A percentile compares a stretch with the other conserved stretches of the same genome.
phyloP scores from a whole-genome alignment of 2,113 vertebrate genomes.

The Pristiophorus japonicus region DNA sequence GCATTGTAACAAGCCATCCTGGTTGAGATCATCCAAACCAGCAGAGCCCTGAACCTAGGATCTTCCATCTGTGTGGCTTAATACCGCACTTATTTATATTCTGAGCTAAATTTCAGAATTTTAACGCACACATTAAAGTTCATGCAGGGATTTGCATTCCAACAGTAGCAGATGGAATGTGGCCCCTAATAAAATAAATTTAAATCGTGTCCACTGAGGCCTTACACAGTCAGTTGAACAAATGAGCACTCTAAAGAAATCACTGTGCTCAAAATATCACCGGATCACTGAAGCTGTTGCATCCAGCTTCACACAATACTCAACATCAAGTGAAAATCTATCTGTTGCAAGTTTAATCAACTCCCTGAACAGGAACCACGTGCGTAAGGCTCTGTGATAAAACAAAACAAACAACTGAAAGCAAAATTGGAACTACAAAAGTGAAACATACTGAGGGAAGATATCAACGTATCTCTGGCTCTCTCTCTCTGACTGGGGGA shows the following conservation, averaged over 20 bases:
- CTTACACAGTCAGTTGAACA: neutral
- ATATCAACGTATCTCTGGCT: no score
- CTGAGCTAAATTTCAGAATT: neutral
- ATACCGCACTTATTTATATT: neutral
- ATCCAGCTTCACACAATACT: neutral
- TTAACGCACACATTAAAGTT: neutral
- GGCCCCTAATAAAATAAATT: no score
- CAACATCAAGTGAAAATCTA: neutral
- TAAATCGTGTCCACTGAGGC: no score
- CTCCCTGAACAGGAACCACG: neutral
- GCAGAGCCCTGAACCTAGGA: neutral
- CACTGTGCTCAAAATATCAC: neutral
- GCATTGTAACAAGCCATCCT: neutral
- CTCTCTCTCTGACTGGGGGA: no score
- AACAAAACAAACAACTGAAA: neutral
- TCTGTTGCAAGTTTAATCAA: neutral
- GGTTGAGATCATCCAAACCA: neutral
- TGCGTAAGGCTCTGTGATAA: neutral
- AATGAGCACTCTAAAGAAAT: neutral
- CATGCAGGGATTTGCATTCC: neutral
- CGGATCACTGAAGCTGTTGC: neutral
- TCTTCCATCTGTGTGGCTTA: neutral
- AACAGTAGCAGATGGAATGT: neutral
- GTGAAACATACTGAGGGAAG: neutral
- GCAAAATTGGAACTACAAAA: neutral